Conservation (phyloP, 2,113 vertebrate genomes). For the Columba janthina region DNA sequence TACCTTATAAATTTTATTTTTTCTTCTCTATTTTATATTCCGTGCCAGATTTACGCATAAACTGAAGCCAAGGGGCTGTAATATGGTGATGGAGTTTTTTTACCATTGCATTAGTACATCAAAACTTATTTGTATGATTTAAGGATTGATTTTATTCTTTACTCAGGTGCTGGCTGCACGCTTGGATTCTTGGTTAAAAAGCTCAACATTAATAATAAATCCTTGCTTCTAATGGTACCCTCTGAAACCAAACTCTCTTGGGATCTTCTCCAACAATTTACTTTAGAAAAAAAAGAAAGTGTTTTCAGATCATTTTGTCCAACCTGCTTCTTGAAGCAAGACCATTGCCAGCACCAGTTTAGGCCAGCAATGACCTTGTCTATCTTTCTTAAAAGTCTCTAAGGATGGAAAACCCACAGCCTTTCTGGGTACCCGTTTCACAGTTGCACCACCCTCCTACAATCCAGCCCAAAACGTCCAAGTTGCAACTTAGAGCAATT, state of each 20-base stretch:
- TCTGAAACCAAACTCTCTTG: neutral
- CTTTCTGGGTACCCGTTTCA: neutral
- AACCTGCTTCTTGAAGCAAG: neutral
- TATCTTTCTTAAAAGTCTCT: neutral
- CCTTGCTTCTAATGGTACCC: neutral
- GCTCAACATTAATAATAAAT: neutral
- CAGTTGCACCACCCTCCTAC: neutral
- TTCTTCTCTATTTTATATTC: neutral
- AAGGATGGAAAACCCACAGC: neutral
- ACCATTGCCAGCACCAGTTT: neutral
- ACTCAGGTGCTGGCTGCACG: neutral
- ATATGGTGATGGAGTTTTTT: neutral
- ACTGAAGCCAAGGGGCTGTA: neutral
- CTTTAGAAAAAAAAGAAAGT: neutral
- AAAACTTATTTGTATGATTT: neutral
- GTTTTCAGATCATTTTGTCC: neutral
- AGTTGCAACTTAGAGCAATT: neutral
- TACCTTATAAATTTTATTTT: neutral
- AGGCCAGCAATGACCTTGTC: neutral
- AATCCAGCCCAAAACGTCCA: neutral
- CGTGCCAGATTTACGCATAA: neutral
- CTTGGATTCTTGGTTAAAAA: neutral
- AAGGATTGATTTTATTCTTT: neutral
- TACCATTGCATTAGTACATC: neutral
- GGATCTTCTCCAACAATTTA: neutral